Evolutionary conservation across 2,113 vertebrate species (phyloP).

Genomic region (Pterocles burchelli): DNA sequence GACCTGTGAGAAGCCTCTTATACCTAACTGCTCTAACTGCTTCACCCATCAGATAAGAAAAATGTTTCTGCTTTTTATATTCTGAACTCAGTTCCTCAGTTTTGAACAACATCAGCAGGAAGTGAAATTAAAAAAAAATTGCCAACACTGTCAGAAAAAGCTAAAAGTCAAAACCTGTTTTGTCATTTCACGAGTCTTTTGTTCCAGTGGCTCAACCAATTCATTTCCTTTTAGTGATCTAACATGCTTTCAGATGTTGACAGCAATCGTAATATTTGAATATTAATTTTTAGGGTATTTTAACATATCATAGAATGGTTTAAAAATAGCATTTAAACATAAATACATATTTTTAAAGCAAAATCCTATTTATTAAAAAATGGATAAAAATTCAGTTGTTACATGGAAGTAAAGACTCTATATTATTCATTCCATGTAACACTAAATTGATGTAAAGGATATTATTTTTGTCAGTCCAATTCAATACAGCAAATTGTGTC

Average conservation of each 20-base stretch:
- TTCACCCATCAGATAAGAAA: neutral
- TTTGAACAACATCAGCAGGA: neutral
- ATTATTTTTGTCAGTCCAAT: neutral
- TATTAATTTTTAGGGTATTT: neutral
- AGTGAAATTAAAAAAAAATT: neutral
- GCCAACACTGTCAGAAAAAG: neutral
- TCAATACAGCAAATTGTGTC: neutral
- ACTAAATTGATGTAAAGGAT: neutral
- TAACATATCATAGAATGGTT: neutral
- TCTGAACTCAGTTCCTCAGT: neutral
- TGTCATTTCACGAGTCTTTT: neutral
- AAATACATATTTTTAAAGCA: neutral
- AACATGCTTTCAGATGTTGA: neutral
- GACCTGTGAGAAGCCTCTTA: neutral
- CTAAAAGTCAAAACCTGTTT: neutral
- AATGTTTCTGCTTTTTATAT: neutral
- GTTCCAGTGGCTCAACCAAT: neutral
- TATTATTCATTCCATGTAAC: neutral
- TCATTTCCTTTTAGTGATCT: neutral
- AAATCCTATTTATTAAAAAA: neutral
- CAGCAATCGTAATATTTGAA: neutral
- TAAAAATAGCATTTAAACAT: neutral
- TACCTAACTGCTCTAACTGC: neutral
- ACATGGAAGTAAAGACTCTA: neutral
- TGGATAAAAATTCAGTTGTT: neutral